phyloP scores from a whole-genome alignment of 2,113 vertebrate species.

The Murina feae region DNA sequence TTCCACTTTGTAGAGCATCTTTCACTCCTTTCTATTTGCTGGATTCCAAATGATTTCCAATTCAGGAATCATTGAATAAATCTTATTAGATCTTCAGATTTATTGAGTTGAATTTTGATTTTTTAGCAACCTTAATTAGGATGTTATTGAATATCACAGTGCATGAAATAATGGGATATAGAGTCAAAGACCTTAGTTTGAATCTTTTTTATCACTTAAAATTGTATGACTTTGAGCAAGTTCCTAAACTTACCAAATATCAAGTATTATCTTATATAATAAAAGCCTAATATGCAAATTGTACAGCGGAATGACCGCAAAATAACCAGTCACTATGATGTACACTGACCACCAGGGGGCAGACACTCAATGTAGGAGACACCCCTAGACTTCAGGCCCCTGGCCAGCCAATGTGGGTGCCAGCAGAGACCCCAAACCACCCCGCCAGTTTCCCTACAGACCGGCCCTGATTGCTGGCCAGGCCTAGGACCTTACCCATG shows the following conservation, averaged over 20 bases:
- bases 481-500: no score
- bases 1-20: not conserved
- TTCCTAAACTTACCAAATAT: not conserved
- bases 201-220: not conserved
- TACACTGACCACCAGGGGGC: no score
- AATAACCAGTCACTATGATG: no score
- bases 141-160: not conserved
- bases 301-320: no score
- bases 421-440: no score
- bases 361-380: no score
- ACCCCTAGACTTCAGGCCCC: no score
- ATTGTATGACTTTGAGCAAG: not conserved
- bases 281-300: no score
- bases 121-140: not conserved
- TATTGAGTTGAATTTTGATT: not conserved
- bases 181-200: not conserved
- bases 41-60: not conserved
- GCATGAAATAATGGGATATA: not conserved
- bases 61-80: not conserved
- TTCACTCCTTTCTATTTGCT: not conserved
- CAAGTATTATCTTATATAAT: not conserved
- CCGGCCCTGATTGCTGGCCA: no score
- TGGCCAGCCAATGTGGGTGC: no score
- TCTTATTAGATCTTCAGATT: not conserved
- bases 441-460: no score